Conservation (phyloP, 2,888 invertebrate genomes). For the Cactoblastis cactorum region DNA sequence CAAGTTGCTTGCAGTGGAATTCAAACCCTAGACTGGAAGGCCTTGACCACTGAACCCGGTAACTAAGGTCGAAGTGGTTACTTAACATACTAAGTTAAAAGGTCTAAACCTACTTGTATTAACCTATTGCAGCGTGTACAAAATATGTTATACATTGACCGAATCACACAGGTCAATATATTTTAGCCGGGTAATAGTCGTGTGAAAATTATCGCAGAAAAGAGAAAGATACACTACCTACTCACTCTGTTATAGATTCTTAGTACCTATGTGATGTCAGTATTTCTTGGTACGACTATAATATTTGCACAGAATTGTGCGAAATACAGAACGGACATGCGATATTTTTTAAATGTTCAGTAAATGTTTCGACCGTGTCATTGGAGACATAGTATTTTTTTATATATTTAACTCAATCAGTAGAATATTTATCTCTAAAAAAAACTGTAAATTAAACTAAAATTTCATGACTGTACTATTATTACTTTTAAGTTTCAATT, state of each 20-base stretch:
- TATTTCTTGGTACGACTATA: conserved; percentile 36
- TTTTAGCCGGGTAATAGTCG: conserved; percentile 1
- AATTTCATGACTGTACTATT: conserved; percentile 4
- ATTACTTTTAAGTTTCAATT: conserved; percentile 3
- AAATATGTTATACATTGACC: neutral
- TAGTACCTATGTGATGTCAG: conserved; percentile 51
- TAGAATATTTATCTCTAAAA: no score
- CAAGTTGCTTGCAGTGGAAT: no score
- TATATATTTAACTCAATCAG: no score
- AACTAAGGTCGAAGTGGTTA: no score
- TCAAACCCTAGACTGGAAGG: no score
- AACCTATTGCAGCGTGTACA: no score
- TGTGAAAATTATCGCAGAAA: conserved; percentile 11
- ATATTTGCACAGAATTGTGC: conserved; percentile 30
- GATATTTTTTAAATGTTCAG: neutral
- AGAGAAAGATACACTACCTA: conserved; percentile 8
- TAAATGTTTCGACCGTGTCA: no score
- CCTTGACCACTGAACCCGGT: no score
- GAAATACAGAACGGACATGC: conserved; percentile 5
- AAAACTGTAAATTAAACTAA: no score
- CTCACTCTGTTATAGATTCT: conserved; percentile 30
- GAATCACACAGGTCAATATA: neutral
- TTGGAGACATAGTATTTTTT: no score
- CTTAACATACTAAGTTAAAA: no score
- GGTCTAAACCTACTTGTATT: no score